phyloP scores from a whole-genome alignment of 2,797 vertebrate genomes.

The Danio albolineatus region DNA sequence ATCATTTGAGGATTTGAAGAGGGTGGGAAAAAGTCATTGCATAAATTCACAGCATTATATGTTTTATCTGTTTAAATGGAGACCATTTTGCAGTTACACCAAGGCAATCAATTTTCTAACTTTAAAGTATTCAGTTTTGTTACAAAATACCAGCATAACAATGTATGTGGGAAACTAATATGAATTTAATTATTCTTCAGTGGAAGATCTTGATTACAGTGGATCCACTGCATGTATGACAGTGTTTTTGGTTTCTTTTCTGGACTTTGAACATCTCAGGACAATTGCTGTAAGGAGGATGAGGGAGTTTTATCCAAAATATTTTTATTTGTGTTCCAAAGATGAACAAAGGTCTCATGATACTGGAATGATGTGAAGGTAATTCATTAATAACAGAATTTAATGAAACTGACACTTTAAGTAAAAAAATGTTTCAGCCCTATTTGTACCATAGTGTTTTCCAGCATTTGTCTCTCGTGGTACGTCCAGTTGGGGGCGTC shows the following conservation, averaged over 20 bases:
- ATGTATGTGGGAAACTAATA: background rate
- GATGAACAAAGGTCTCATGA: too few relatives aligned
- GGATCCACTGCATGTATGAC: too few relatives aligned
- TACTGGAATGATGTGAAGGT: too few relatives aligned
- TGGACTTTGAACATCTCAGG: too few relatives aligned
- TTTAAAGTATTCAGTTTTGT: background rate
- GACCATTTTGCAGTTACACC: background rate
- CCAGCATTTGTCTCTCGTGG: background rate
- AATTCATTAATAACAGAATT: too few relatives aligned
- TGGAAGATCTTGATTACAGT: too few relatives aligned
- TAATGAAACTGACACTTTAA: too few relatives aligned
- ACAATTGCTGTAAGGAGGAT: too few relatives aligned
- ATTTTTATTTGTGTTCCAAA: too few relatives aligned
- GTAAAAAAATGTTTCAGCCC: background rate
- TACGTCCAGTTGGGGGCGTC: conserved; percentile 67
- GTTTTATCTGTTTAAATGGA: background rate
- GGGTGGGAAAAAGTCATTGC: background rate
- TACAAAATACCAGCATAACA: background rate
- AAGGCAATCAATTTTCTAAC: background rate
- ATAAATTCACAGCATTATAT: background rate
- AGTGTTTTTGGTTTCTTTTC: too few relatives aligned
- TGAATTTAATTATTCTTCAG: background rate
- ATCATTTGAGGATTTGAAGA: background rate
- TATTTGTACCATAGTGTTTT: background rate
- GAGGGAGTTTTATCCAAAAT: too few relatives aligned